These are phyloP conservation scores for Drosophila dives DNA, from an alignment of 2,888 invertebrate species.

Conservation along the genomic window DNA sequence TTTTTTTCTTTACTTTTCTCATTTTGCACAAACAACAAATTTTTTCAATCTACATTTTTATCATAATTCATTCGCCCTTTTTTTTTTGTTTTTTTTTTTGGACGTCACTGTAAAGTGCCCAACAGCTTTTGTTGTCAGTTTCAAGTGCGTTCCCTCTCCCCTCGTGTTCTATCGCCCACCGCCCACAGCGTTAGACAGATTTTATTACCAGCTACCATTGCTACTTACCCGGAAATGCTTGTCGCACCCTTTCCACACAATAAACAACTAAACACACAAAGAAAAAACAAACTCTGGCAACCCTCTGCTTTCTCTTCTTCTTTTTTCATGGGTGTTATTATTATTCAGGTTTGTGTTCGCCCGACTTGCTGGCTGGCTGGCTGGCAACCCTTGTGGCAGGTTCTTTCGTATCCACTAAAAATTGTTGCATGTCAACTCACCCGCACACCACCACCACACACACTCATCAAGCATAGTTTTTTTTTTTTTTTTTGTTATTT, in stretches of 20 bases:
- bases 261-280: conserved; percentile 34
- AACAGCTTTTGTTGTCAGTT: conserved; percentile 49
- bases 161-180: conserved; percentile 14
- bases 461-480: conserved; percentile 38
- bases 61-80: conserved; percentile 60
- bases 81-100: conserved; percentile 21
- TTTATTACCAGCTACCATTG: conserved; percentile 67
- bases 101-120: conserved; percentile 25
- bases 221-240: conserved; percentile 74
- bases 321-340: conserved; percentile 33
- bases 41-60: conserved; percentile 75
- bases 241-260: conserved; percentile 61
- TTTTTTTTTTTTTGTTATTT: conserved; percentile 36
- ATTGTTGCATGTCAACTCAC: conserved; percentile 74
- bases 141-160: conserved; percentile 45
- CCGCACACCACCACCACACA: conserved; percentile 30
- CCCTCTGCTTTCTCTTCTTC: conserved; percentile 32
- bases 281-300: conserved; percentile 31
- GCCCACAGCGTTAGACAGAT: conserved; percentile 66
- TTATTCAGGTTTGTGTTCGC: conserved; percentile 53
- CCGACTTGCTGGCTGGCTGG: conserved; percentile 14
- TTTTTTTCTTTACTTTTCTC: neutral
- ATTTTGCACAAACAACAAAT: conserved; percentile 40
- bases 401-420: conserved; percentile 58
- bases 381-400: conserved; percentile 80